These are phyloP conservation scores for Hippopotamyrus pictus DNA, from an alignment of 2,797 vertebrate genomes.

Conservation along the genomic window DNA sequence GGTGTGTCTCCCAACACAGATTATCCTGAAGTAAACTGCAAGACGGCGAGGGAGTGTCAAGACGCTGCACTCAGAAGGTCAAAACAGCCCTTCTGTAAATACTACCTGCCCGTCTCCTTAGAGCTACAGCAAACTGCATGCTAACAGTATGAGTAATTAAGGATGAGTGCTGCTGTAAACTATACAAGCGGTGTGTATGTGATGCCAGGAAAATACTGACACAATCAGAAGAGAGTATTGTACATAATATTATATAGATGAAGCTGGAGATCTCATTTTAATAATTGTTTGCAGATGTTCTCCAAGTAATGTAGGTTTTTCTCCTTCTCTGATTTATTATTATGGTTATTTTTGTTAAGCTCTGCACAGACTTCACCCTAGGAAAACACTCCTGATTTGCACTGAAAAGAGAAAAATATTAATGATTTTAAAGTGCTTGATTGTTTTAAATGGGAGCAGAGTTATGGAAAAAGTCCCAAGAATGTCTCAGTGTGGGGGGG, in stretches of 20 bases:
- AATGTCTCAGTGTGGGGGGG: neutral
- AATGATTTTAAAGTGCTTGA: constrained; percentile 24
- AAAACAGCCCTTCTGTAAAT: constrained; percentile 81
- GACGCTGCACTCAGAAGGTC: constrained; percentile 71
- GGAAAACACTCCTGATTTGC: constrained; percentile 27
- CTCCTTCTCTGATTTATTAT: neutral
- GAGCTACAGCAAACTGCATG: constrained; percentile 84
- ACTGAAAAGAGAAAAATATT: constrained; percentile 19
- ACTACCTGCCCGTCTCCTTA: constrained; percentile 76
- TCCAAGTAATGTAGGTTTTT: constrained; percentile 19
- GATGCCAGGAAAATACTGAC: constrained; percentile 26
- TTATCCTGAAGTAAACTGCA: constrained; percentile 76
- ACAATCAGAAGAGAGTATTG: constrained; percentile 24
- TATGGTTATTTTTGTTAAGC: constrained; percentile 16
- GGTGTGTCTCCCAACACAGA: constrained; percentile 57
- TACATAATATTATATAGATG: constrained; percentile 27
- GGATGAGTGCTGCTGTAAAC: constrained; percentile 65
- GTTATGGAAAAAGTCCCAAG: neutral
- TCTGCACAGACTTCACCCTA: constrained; percentile 25
- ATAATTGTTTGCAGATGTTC: constrained; percentile 23
- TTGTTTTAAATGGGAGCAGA: constrained; percentile 14
- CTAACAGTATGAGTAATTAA: constrained; percentile 66
- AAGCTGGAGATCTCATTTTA: constrained; percentile 31
- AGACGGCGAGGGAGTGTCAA: constrained; percentile 67
- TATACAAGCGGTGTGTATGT: constrained; percentile 38